Percentiles rank a stretch among this genome's conserved stretches.
Evolutionary conservation across 1,140 invertebrate genomes (phyloP).

Genomic region (Coelopa frigida): DNA sequence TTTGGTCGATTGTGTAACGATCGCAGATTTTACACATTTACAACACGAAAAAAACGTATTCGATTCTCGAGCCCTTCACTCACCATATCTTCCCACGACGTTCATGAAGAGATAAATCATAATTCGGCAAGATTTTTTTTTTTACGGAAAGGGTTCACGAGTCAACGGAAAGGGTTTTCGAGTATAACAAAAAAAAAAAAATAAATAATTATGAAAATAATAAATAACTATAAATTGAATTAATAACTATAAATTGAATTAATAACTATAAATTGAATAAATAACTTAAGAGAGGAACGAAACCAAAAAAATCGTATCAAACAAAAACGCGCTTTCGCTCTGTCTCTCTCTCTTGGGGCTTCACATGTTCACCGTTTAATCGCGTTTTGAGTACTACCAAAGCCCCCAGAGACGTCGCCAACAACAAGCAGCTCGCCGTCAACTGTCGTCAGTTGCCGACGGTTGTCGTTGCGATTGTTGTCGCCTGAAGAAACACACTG

Average conservation of each 20-base stretch:
- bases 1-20: too few species aligned
- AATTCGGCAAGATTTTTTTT: not conserved
- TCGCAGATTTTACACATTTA: too few species aligned
- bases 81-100: slow-evolving; percentile 37
- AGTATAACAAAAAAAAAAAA: slow-evolving; percentile 3
- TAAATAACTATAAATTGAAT: slow-evolving; percentile 13
- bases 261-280: slow-evolving; percentile 14
- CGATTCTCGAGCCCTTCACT: too few species aligned
- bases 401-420: not conserved
- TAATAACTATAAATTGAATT: slow-evolving; percentile 16
- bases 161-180: too few species aligned
- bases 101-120: slow-evolving; percentile 43
- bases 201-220: slow-evolving; percentile 11
- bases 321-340: slow-evolving; percentile 14
- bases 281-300: slow-evolving; percentile 18
- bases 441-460: slow-evolving; percentile 1
- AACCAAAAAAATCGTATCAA: slow-evolving; percentile 18
- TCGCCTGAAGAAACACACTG: too few species aligned
- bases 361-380: slow-evolving; percentile 44
- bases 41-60: too few species aligned
- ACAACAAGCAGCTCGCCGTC: slow-evolving; percentile 5
- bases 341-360: slow-evolving; percentile 18
- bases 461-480: too few species aligned
- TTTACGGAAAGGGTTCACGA: not conserved
- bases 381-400: slow-evolving; percentile 41